These are phyloP conservation scores for Pyrochroa serraticornis DNA, from an alignment of 2,888 invertebrate genomes.

Conservation along the genomic window DNA sequence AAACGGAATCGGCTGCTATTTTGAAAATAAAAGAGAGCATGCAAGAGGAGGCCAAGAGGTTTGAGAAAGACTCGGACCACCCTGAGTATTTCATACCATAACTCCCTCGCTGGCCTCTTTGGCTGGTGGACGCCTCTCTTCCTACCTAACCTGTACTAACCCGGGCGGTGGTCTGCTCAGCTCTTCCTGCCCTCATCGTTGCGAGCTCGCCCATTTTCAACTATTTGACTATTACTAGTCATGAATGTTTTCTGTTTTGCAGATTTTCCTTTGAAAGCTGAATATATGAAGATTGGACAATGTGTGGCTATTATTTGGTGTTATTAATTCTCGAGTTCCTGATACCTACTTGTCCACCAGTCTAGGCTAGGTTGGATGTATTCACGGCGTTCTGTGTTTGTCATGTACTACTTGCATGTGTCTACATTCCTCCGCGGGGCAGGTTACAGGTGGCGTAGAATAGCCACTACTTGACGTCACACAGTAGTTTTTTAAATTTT, in stretches of 20 bases:
- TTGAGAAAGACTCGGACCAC: constrained; percentile 96
- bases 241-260: constrained; percentile 59
- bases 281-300: constrained; percentile 41
- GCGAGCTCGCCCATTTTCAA: constrained; percentile 41
- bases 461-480: constrained; percentile 41
- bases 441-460: constrained; percentile 44
- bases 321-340: constrained; percentile 46
- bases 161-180: constrained; percentile 59
- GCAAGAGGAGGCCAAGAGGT: constrained; percentile 99
- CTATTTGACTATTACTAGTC: constrained; percentile 47
- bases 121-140: constrained; percentile 58
- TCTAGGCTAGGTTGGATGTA: constrained; percentile 55
- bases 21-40: constrained; percentile 99
- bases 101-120: constrained; percentile 60
- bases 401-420: constrained; percentile 48
- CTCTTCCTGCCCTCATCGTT: constrained; percentile 52
- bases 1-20: constrained; percentile 99
- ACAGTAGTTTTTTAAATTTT: constrained; percentile 49
- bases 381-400: constrained; percentile 49
- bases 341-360: constrained; percentile 52
- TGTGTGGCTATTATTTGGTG: constrained; percentile 40
- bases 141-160: constrained; percentile 59
- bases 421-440: constrained; percentile 52
- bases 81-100: constrained; percentile 98
- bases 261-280: constrained; percentile 60